phyloP scores from a whole-genome alignment of 2,888 invertebrate species.

The Morinoia aosen region DNA sequence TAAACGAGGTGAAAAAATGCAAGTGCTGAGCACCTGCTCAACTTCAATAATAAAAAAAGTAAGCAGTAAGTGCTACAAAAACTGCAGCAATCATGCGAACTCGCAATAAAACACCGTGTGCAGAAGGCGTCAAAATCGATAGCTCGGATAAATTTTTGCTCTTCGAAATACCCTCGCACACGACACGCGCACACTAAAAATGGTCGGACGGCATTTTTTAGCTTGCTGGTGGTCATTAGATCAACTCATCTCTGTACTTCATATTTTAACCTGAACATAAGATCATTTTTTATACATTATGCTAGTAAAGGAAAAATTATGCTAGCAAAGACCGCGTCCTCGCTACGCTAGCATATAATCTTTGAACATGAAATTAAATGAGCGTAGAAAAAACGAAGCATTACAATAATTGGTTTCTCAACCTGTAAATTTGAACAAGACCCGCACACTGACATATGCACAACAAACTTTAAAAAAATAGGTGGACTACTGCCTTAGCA shows the following conservation, averaged over 20 bases:
- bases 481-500: neutral
- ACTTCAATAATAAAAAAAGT: neutral
- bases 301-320: neutral
- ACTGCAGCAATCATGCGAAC: conserved; percentile 4
- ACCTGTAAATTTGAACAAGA: neutral
- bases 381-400: neutral
- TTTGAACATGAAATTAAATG: neutral
- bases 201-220: neutral
- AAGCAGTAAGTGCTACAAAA: neutral
- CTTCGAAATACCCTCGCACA: neutral
- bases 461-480: neutral
- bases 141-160: neutral
- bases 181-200: neutral
- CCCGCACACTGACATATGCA: neutral
- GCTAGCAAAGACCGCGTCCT: neutral
- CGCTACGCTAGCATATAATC: neutral
- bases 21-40: conserved; percentile 3
- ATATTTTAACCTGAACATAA: neutral
- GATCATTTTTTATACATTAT: neutral
- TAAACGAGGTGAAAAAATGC: neutral
- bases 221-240: neutral
- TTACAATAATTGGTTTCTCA: neutral
- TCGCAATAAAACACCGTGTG: neutral
- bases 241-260: neutral
- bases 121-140: neutral